These are phyloP conservation scores for Typhlichthys subterraneus DNA, from an alignment of 2,797 vertebrate species.

Conservation along the genomic window DNA sequence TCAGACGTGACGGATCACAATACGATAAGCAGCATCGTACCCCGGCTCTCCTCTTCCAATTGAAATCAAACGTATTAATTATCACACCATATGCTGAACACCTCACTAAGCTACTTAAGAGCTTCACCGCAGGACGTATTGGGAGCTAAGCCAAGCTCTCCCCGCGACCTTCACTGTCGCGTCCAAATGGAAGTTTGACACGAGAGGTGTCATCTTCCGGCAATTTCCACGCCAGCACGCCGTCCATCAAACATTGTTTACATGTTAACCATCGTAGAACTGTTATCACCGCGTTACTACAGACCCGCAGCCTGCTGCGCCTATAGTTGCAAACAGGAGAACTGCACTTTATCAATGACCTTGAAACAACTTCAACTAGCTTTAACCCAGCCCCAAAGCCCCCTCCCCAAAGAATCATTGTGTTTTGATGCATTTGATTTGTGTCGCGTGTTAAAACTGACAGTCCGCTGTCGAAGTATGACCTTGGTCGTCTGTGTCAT, in stretches of 20 bases:
- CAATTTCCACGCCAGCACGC: conserved; percentile 21
- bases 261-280: conserved; percentile 50
- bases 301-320: background rate
- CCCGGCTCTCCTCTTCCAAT: conserved; percentile 1
- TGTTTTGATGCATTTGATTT: no score
- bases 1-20: conserved; percentile 1
- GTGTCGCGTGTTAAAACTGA: background rate
- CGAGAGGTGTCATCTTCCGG: conserved; percentile 27
- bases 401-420: background rate
- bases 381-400: conserved; percentile 35
- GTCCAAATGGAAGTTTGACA: conserved; percentile 10
- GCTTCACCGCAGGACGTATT: background rate
- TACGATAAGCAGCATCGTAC: conserved; percentile 18
- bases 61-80: background rate
- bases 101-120: conserved; percentile 27
- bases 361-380: conserved; percentile 49
- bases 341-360: conserved; percentile 67
- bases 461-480: conserved; percentile 13
- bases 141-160: background rate
- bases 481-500: conserved; percentile 32
- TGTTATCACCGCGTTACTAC: conserved; percentile 28
- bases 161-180: conserved; percentile 25
- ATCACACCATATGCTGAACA: conserved; percentile 6
- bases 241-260: conserved; percentile 55
- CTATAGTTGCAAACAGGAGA: conserved; percentile 37